Percentiles rank a stretch among this genome's conserved stretches.
phyloP scores from a whole-genome alignment of 2,888 invertebrate species.

The Cosmopolites sordidus region DNA sequence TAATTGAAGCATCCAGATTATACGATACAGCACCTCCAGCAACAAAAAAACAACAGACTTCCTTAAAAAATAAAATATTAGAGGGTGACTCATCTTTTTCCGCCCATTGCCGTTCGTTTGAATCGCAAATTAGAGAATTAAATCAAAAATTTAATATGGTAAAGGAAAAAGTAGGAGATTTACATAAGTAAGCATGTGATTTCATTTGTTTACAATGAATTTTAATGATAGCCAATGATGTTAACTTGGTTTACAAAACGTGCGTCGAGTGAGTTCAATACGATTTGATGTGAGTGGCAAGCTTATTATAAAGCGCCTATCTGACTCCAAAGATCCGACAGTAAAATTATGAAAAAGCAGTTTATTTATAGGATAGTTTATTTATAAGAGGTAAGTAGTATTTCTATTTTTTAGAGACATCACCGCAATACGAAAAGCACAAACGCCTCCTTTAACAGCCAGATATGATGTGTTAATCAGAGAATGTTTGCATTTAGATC shows the following conservation, averaged over 20 bases:
- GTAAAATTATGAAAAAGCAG: no score
- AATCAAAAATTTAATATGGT: conserved; percentile 58
- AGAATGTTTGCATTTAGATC: conserved; percentile 58
- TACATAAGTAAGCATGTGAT: conserved; percentile 52
- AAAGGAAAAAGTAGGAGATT: conserved; percentile 61
- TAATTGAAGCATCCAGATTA: conserved; percentile 40
- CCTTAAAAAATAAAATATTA: conserved; percentile 46
- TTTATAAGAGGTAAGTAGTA: neutral
- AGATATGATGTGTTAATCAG: conserved; percentile 55
- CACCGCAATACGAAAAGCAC: conserved; percentile 55
- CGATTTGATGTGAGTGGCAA: no score
- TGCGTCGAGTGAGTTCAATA: no score
- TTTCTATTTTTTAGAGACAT: conserved; percentile 53
- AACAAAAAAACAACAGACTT: conserved; percentile 45
- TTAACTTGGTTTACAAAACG: no score
- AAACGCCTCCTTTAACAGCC: conserved; percentile 43
- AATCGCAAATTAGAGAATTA: conserved; percentile 56
- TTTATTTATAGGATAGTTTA: no score
- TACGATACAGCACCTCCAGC: conserved; percentile 44
- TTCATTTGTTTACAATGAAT: no score
- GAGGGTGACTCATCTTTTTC: conserved; percentile 59
- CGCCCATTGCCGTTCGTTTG: conserved; percentile 59
- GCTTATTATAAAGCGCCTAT: no score
- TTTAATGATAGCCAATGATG: no score
- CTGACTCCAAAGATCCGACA: no score